These are phyloP conservation scores for Manduca sexta DNA, from an alignment of 1,140 invertebrate genomes.

Conservation along the genomic window DNA sequence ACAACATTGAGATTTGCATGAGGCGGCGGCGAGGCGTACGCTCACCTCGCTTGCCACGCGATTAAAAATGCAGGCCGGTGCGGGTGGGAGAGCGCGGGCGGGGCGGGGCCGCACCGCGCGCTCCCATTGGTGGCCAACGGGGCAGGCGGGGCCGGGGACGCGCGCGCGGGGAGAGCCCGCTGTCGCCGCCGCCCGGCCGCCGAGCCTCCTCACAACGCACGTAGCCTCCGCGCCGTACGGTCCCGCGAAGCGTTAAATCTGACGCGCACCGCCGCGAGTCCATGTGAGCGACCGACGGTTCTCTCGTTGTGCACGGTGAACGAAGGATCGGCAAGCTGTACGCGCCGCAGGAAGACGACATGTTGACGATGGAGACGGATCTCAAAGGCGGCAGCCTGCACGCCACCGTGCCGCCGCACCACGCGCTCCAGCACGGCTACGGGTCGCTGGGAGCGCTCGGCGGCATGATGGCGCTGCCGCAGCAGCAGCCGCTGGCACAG, in stretches of 20 bases:
- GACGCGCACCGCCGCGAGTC: slow-evolving; percentile 59
- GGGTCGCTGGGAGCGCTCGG: slow-evolving; percentile 81
- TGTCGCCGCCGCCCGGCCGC: slow-evolving; percentile 46
- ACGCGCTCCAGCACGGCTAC: slow-evolving; percentile 80
- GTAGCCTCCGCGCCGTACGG: slow-evolving; percentile 61
- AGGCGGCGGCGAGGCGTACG: slow-evolving; percentile 57
- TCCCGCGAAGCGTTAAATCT: slow-evolving; percentile 39
- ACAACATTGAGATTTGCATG: slow-evolving; percentile 69
- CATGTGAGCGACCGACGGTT: slow-evolving; percentile 66
- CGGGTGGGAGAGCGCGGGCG: slow-evolving; percentile 52
- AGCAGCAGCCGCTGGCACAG: slow-evolving; percentile 68
- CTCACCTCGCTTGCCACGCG: slow-evolving; percentile 58
- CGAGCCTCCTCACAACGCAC: slow-evolving; percentile 61
- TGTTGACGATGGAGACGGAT: slow-evolving; percentile 92
- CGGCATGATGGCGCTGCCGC: slow-evolving; percentile 76
- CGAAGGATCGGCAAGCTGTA: slow-evolving; percentile 79
- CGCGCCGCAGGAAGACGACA: slow-evolving; percentile 81
- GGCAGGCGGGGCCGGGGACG: slow-evolving; percentile 32
- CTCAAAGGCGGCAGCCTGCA: slow-evolving; percentile 88
- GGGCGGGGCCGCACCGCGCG: slow-evolving; percentile 30
- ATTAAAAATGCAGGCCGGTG: slow-evolving; percentile 66
- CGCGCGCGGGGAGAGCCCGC: slow-evolving; percentile 30
- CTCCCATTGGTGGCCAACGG: slow-evolving; percentile 26
- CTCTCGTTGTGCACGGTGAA: slow-evolving; percentile 68
- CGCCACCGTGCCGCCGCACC: slow-evolving; percentile 86